Evolutionary conservation across 2,113 vertebrate species (phyloP).

Genomic region (Guaruba guarouba): DNA sequence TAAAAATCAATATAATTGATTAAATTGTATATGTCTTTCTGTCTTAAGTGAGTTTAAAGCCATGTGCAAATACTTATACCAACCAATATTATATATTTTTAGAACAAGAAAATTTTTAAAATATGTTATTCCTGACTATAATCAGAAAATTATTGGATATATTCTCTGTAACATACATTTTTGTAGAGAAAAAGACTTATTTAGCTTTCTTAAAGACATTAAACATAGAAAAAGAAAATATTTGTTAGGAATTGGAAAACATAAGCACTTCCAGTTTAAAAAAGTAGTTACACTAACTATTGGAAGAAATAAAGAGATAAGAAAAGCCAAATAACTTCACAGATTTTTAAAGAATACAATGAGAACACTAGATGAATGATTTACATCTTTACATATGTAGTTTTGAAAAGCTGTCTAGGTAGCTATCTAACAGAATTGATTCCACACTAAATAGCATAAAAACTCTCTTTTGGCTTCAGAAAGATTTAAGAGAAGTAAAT

Average conservation of each 20-base stretch:
- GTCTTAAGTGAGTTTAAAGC: not conserved
- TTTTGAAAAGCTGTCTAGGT: not conserved
- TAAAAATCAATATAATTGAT: slow-evolving; percentile 1
- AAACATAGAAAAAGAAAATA: not conserved
- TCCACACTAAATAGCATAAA: not conserved
- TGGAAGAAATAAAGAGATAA: not conserved
- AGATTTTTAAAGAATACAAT: not conserved
- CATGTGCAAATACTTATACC: not conserved
- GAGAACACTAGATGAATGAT: not conserved
- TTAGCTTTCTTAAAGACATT: not conserved
- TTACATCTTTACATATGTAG: not conserved
- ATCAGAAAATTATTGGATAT: not conserved
- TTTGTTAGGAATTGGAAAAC: not conserved
- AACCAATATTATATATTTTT: not conserved
- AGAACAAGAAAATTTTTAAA: not conserved
- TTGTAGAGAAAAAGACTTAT: not conserved
- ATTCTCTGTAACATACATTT: not conserved
- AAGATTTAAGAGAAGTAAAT: not conserved
- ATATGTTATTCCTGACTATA: not conserved
- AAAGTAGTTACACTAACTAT: not conserved
- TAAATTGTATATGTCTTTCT: not conserved
- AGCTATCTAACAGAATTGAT: not conserved
- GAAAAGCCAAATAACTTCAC: not conserved
- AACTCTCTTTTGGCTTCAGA: not conserved
- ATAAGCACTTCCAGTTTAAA: not conserved